Evolutionary conservation across 2,888 invertebrate genomes (phyloP).

Genomic region (Nowickia ferox): DNA sequence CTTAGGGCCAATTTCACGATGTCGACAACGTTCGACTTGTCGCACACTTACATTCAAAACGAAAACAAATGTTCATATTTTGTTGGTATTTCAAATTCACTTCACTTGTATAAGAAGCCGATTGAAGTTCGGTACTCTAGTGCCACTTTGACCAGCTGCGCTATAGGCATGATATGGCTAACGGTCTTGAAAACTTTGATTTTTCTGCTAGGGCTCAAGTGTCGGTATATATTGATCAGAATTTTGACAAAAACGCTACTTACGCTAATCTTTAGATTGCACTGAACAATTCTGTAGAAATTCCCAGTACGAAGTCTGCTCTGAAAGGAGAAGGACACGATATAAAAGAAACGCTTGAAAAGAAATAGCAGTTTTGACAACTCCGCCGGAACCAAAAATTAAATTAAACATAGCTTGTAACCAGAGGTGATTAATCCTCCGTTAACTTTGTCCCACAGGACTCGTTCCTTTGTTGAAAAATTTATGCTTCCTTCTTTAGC

Average conservation of each 20-base stretch:
- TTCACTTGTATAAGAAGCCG: no score
- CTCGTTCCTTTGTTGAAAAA: conserved; percentile 82
- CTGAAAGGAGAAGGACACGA: background rate
- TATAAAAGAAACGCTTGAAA: background rate
- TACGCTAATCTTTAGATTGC: conserved; percentile 93
- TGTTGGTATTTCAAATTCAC: no score
- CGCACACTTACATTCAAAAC: no score
- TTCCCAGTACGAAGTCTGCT: conserved; percentile 84
- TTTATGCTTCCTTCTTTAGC: conserved; percentile 90
- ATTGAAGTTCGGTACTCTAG: no score
- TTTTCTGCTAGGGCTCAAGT: conserved; percentile 76
- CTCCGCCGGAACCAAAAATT: conserved; percentile 84
- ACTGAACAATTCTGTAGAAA: conserved; percentile 91
- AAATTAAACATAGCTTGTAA: conserved; percentile 77
- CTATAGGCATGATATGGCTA: background rate
- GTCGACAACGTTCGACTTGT: no score
- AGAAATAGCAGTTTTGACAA: conserved; percentile 83
- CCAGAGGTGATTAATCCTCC: conserved; percentile 72
- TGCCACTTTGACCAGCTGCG: conserved; percentile 1
- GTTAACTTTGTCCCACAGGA: conserved; percentile 78
- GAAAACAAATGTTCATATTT: no score
- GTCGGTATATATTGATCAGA: conserved; percentile 85
- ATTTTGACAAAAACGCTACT: conserved; percentile 90
- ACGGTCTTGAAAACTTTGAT: conserved; percentile 12
- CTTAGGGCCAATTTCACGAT: no score